Evolutionary conservation across 2,888 invertebrate genomes (phyloP).

Genomic region (Apamea crenata): DNA sequence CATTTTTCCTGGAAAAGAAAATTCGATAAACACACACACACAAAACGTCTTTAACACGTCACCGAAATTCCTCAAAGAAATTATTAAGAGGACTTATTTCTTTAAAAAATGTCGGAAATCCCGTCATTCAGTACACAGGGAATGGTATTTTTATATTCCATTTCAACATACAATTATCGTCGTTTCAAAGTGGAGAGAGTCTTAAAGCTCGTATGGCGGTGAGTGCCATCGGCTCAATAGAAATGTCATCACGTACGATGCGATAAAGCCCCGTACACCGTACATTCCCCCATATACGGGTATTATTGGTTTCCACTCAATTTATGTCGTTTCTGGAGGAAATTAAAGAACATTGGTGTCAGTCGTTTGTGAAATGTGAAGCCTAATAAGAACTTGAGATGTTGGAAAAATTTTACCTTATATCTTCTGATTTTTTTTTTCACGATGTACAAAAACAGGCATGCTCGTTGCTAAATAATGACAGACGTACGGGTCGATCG

Average conservation of each 20-base stretch:
- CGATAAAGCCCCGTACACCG: slow-evolving; percentile 67
- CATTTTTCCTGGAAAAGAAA: slow-evolving; percentile 3
- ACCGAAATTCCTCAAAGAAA: slow-evolving; percentile 54
- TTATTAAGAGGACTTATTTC: slow-evolving; percentile 61
- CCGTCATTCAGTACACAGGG: slow-evolving; percentile 60
- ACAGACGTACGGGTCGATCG: background rate
- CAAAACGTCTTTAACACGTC: slow-evolving; percentile 33
- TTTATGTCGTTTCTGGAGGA: slow-evolving; percentile 59
- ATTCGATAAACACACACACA: slow-evolving; percentile 11
- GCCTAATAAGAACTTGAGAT: background rate
- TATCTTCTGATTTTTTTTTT: background rate
- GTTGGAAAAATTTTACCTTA: background rate
- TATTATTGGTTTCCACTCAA: slow-evolving; percentile 73
- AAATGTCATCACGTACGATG: slow-evolving; percentile 74
- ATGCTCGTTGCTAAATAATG: background rate
- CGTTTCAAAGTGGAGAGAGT: slow-evolving; percentile 67
- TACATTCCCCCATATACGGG: slow-evolving; percentile 59
- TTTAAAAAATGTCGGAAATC: slow-evolving; percentile 66
- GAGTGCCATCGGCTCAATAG: slow-evolving; percentile 74
- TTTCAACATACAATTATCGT: slow-evolving; percentile 74
- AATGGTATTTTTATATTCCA: slow-evolving; percentile 72
- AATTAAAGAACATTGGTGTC: slow-evolving; percentile 51
- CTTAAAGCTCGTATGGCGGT: slow-evolving; percentile 69
- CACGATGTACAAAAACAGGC: background rate
- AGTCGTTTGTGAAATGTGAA: slow-evolving; percentile 5